These are phyloP conservation scores for Macquaria australasica DNA, from an alignment of 2,113 vertebrate species.

Conservation along the genomic window DNA sequence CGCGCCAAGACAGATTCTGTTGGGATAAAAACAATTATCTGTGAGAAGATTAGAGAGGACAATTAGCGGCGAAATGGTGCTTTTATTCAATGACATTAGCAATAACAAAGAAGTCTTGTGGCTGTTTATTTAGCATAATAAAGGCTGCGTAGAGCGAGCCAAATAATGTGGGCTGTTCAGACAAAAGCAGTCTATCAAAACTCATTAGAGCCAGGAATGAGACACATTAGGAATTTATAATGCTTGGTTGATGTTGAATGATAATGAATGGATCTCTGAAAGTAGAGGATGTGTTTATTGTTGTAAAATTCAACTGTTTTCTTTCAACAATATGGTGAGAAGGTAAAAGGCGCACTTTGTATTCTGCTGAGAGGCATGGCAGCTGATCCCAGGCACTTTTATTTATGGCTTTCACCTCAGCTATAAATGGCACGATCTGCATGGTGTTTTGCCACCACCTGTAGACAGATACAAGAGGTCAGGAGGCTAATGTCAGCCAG, in stretches of 20 bases:
- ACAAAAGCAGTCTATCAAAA: constrained; percentile 62
- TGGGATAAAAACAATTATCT: constrained; percentile 65
- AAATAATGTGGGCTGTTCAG: constrained; percentile 42
- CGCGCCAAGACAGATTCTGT: constrained; percentile 43
- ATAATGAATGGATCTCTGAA: not conserved
- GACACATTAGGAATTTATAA: constrained; percentile 35
- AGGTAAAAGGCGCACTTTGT: constrained; percentile 31
- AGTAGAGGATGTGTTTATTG: constrained; percentile 22
- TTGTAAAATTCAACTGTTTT: constrained; percentile 32
- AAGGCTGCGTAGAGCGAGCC: constrained; percentile 42
- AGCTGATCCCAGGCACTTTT: constrained; percentile 17
- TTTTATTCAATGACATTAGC: constrained; percentile 63
- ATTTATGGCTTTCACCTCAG: constrained; percentile 33
- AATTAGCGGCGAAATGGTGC: constrained; percentile 58
- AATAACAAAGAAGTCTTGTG: constrained; percentile 53
- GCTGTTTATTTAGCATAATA: constrained; percentile 68
- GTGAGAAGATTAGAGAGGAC: constrained; percentile 55
- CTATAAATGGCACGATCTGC: constrained; percentile 26
- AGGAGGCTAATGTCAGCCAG: constrained; percentile 49
- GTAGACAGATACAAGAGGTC: constrained; percentile 53
- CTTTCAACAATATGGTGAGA: constrained; percentile 4
- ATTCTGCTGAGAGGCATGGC: constrained; percentile 30
- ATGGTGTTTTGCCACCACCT: constrained; percentile 38
- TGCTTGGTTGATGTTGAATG: constrained; percentile 2
- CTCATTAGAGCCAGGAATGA: constrained; percentile 51